Conservation (phyloP, 2,797 vertebrate genomes). For the Hippocampus kuda region DNA sequence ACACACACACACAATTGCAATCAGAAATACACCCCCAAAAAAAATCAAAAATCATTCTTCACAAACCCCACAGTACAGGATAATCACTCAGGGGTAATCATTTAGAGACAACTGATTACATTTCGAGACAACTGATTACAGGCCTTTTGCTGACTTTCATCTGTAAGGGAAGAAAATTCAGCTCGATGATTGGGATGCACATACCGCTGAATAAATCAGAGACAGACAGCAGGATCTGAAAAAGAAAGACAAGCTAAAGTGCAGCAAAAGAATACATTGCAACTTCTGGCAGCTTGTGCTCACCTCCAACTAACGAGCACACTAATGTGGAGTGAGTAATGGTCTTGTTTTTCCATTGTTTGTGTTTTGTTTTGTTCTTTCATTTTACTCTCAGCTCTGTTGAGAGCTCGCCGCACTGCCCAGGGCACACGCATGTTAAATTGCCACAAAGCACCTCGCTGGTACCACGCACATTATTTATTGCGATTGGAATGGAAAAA, state of each 20-base stretch:
- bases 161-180: too few species aligned
- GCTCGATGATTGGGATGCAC: too few species aligned
- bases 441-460: slow-evolving; percentile 37
- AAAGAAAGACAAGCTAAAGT: background rate
- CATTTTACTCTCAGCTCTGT: slow-evolving; percentile 21
- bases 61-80: too few species aligned
- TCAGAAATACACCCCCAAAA: too few species aligned
- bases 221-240: background rate
- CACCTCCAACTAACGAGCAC: background rate
- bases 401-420: slow-evolving; percentile 20
- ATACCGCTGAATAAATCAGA: too few species aligned
- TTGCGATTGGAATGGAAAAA: slow-evolving; percentile 40
- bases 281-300: too few species aligned
- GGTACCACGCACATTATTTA: slow-evolving; percentile 39
- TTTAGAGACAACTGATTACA: too few species aligned
- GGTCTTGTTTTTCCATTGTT: slow-evolving; percentile 25
- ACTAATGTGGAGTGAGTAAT: slow-evolving; percentile 12
- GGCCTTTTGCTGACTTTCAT: too few species aligned
- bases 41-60: too few species aligned
- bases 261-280: background rate
- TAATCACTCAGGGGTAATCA: too few species aligned
- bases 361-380: slow-evolving; percentile 22
- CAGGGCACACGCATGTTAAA: slow-evolving; percentile 18
- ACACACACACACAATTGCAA: too few species aligned
- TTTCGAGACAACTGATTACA: too few species aligned